A percentile compares a stretch with the other conserved stretches of the same genome.
These are phyloP conservation scores for Cerastis leucographa DNA, from an alignment of 2,888 invertebrate genomes.

Conservation along the genomic window DNA sequence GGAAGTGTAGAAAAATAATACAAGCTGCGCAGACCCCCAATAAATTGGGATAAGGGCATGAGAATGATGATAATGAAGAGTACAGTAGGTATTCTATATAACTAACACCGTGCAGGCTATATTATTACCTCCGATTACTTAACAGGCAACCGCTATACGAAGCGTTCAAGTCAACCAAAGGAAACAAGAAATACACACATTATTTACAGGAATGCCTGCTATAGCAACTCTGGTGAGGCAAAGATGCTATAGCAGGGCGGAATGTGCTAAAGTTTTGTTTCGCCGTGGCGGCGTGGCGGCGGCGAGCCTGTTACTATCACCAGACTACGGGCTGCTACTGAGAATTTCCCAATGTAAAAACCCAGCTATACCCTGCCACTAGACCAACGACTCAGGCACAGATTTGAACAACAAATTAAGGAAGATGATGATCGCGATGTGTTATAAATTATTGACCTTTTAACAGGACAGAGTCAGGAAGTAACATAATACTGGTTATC, in stretches of 20 bases:
- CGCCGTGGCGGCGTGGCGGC: background rate
- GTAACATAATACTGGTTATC: conserved; percentile 82
- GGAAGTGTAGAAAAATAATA: background rate
- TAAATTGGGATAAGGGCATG: background rate
- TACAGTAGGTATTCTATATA: background rate
- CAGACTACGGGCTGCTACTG: background rate
- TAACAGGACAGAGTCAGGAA: conserved; percentile 82
- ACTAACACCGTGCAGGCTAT: background rate
- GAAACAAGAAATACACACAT: background rate
- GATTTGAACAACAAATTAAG: background rate
- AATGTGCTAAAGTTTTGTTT: background rate
- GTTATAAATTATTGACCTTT: background rate
- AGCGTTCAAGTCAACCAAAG: background rate
- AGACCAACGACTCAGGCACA: background rate
- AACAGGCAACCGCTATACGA: background rate
- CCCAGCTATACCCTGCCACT: background rate
- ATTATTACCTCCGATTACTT: background rate
- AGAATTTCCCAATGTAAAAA: background rate
- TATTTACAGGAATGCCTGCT: background rate
- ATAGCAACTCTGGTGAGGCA: background rate
- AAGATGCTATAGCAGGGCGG: background rate
- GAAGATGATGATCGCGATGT: background rate
- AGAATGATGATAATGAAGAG: background rate
- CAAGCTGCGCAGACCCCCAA: background rate
- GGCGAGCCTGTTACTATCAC: background rate